Percentiles rank a stretch among this genome's conserved stretches.
Conservation (phyloP, 2,888 invertebrate species). For the Spodoptera exigua region DNA sequence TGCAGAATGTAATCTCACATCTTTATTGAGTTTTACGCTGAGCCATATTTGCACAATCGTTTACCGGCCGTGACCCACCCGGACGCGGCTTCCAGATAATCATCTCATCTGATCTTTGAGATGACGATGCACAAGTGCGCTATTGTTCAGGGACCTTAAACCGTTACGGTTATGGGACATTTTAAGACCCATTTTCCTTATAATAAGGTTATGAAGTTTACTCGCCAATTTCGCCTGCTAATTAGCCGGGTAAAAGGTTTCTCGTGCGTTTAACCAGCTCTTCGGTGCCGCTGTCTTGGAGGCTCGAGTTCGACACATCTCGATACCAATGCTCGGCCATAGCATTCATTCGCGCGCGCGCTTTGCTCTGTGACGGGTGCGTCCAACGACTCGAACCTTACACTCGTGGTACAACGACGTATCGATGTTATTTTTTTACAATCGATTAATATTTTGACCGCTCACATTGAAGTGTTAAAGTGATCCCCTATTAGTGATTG, state of each 20-base stretch:
- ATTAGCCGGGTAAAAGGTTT: constrained; percentile 55
- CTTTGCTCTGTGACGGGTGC: constrained; percentile 76
- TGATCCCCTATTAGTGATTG: constrained; percentile 48
- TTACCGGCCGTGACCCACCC: constrained; percentile 71
- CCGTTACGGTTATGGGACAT: constrained; percentile 56
- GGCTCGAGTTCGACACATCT: constrained; percentile 54
- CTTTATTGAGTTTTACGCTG: constrained; percentile 60
- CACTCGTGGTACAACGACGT: constrained; percentile 57
- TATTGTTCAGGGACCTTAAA: constrained; percentile 58
- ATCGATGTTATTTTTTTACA: constrained; percentile 66
- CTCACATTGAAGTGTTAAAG: constrained; percentile 41
- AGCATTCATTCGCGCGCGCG: constrained; percentile 81
- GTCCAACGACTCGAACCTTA: constrained; percentile 64
- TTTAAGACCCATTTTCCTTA: constrained; percentile 52
- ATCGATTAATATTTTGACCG: constrained; percentile 56
- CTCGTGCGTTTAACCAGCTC: constrained; percentile 31
- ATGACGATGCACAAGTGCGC: constrained; percentile 69
- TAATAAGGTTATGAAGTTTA: constrained; percentile 47
- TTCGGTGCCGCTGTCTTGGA: constrained; percentile 53
- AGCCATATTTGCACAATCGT: constrained; percentile 67
- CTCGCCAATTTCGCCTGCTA: constrained; percentile 54
- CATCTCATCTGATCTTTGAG: constrained; percentile 70
- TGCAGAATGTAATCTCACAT: constrained; percentile 60
- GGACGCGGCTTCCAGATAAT: constrained; percentile 65
- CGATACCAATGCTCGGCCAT: constrained; percentile 53